Percentiles rank a stretch among this genome's conserved stretches.
Evolutionary conservation across 2,113 vertebrate species (phyloP).

Genomic region (Pelvicachromis taeniatus): DNA sequence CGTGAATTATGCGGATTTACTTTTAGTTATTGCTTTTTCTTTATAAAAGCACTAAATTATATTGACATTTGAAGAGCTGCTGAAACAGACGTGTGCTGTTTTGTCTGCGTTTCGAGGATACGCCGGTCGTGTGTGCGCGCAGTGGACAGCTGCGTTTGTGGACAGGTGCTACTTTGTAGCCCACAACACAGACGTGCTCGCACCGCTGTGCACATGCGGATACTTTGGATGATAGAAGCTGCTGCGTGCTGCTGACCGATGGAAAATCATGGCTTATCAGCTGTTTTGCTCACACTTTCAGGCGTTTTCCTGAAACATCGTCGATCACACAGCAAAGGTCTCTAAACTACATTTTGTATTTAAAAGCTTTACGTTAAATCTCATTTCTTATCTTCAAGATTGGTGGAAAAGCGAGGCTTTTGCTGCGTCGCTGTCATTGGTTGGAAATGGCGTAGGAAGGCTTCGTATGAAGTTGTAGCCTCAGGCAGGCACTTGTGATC

Average conservation of each 20-base stretch:
- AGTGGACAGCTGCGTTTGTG: conserved; percentile 16
- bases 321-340: background rate
- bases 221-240: background rate
- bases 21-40: background rate
- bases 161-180: background rate
- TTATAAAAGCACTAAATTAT: background rate
- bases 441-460: background rate
- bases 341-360: background rate
- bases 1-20: background rate
- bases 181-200: background rate
- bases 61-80: background rate
- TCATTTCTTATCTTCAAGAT: background rate
- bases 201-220: background rate
- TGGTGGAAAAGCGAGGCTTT: background rate
- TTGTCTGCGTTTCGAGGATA: conserved; percentile 12
- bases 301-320: background rate
- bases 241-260: background rate
- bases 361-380: background rate
- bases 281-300: background rate
- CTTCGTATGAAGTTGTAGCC: background rate
- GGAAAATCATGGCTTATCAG: conserved; percentile 13
- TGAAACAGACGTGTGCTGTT: too few species aligned
- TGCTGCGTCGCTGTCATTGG: background rate
- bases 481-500: background rate
- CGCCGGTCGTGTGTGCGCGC: background rate